A percentile compares a stretch with the other conserved stretches of the same genome.
phyloP scores from a whole-genome alignment of 2,113 vertebrate species.

The Heterotilapia buettikoferi region DNA sequence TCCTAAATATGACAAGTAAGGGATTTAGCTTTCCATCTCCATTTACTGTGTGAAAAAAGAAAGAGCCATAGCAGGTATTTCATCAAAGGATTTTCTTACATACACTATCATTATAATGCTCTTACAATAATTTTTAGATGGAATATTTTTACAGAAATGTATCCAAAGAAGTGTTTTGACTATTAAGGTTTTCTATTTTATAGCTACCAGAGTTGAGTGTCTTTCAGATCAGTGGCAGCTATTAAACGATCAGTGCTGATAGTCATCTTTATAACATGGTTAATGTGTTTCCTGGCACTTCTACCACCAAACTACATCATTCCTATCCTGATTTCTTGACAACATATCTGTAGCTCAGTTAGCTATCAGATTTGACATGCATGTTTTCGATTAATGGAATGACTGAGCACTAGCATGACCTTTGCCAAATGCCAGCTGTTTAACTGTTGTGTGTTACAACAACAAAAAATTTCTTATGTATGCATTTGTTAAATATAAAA shows the following conservation, averaged over 20 bases:
- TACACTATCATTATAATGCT: neutral
- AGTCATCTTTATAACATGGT: neutral
- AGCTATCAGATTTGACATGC: neutral
- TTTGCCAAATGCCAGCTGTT: neutral
- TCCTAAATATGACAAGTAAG: conserved; percentile 18
- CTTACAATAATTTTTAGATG: conserved; percentile 1
- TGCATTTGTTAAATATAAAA: neutral
- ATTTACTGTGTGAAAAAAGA: neutral
- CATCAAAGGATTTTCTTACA: conserved; percentile 21
- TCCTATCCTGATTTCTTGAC: neutral
- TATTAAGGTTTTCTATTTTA: neutral
- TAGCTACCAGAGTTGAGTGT: neutral
- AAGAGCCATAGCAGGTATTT: conserved; percentile 4
- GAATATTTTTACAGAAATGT: neutral
- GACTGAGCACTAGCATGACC: neutral
- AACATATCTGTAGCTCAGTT: neutral
- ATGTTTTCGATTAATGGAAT: neutral
- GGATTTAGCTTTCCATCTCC: conserved; percentile 13
- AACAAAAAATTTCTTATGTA: neutral
- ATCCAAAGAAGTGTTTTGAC: neutral
- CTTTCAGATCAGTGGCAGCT: neutral
- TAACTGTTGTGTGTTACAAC: neutral
- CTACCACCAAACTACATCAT: neutral
- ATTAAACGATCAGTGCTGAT: neutral
- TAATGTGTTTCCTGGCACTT: neutral